These are phyloP conservation scores for Dicrurus megarhynchus DNA, from an alignment of 2,113 vertebrate species.

Conservation along the genomic window DNA sequence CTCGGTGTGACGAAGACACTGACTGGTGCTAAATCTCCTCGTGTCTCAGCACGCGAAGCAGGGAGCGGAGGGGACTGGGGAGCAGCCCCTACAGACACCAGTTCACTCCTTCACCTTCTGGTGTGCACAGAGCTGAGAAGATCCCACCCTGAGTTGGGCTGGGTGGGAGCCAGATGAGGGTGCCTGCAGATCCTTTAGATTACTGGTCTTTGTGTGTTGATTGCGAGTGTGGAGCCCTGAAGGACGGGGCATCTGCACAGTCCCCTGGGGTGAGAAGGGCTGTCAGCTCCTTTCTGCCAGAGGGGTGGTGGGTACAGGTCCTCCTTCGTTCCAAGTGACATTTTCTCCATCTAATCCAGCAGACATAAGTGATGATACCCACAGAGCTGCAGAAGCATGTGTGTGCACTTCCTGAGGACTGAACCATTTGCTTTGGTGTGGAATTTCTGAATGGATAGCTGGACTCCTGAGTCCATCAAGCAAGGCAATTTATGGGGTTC, in stretches of 20 bases:
- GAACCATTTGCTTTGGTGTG: neutral
- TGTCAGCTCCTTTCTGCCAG: neutral
- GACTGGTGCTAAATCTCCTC: neutral
- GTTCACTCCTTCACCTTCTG: neutral
- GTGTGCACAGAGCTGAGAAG: neutral
- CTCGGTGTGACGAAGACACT: rapidly evolving
- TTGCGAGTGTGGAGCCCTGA: neutral
- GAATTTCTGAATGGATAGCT: conserved; percentile 63
- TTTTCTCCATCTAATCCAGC: conserved; percentile 8
- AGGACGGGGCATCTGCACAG: rapidly evolving
- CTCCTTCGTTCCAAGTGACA: neutral
- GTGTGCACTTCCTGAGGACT: neutral
- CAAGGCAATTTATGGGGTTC: conserved; percentile 60
- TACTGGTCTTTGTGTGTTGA: neutral
- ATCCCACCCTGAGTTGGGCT: too few relatives aligned
- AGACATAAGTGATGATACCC: neutral
- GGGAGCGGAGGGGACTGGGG: rapidly evolving
- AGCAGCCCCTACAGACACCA: rapidly evolving
- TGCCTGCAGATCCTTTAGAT: neutral
- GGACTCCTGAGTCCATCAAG: conserved; percentile 67
- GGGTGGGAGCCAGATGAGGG: neutral
- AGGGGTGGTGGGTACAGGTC: neutral
- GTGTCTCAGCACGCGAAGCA: rapidly evolving
- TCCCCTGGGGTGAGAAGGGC: neutral
- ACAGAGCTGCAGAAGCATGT: neutral